Evolutionary conservation across 2,113 vertebrate genomes (phyloP).

Genomic region (Mungos mungo): DNA sequence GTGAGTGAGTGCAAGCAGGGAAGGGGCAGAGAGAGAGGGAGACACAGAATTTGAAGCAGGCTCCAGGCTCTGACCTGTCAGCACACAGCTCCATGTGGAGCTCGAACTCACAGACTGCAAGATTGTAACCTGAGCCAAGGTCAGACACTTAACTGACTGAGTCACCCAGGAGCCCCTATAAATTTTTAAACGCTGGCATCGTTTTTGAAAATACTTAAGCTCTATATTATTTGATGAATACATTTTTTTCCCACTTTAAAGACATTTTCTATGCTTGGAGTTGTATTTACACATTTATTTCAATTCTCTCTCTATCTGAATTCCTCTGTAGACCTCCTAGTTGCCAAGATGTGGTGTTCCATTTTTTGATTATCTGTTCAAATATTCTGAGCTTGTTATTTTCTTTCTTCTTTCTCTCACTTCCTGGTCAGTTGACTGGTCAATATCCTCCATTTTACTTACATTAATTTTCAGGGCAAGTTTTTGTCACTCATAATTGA

Average conservation of each 20-base stretch:
- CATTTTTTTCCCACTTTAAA: neutral
- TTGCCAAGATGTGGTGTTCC: constrained; percentile 44
- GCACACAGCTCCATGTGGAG: too few relatives aligned
- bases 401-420: neutral
- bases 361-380: constrained; percentile 36
- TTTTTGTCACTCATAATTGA: constrained; percentile 60
- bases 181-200: neutral
- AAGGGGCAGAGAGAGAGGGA: too few relatives aligned
- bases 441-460: constrained; percentile 62
- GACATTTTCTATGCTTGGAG: neutral
- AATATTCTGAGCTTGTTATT: constrained; percentile 26
- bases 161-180: too few relatives aligned
- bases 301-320: neutral
- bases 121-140: too few relatives aligned
- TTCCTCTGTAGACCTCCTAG: constrained; percentile 15
- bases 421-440: constrained; percentile 41
- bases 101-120: too few relatives aligned
- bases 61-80: too few relatives aligned
- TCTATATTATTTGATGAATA: neutral
- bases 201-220: neutral
- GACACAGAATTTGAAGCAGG: too few relatives aligned
- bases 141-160: too few relatives aligned
- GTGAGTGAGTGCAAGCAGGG: too few relatives aligned
- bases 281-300: neutral
- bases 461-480: constrained; percentile 68